These are phyloP conservation scores for Clarias magur DNA, from an alignment of 2,113 vertebrate species.

Conservation along the genomic window DNA sequence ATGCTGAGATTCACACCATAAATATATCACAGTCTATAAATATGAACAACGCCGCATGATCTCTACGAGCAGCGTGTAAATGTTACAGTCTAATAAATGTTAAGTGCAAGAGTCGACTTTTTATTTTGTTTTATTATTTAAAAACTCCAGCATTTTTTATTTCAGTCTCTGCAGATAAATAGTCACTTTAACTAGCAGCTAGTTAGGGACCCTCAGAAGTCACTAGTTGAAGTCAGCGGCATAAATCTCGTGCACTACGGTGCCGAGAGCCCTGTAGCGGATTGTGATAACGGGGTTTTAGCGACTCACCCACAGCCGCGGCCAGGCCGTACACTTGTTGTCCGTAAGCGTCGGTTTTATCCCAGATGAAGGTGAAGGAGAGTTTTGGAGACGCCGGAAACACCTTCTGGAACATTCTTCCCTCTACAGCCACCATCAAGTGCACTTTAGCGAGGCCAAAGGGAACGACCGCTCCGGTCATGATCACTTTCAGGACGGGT, in stretches of 20 bases:
- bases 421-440: constrained; percentile 97
- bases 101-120: neutral
- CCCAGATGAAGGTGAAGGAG: constrained; percentile 98
- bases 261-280: neutral
- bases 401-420: constrained; percentile 96
- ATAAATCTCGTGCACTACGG: neutral
- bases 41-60: neutral
- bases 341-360: constrained; percentile 97
- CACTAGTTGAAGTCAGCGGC: neutral
- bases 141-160: neutral
- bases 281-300: neutral
- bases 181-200: neutral
- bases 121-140: neutral
- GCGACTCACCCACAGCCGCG: constrained; percentile 89
- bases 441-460: constrained; percentile 98
- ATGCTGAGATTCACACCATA: neutral
- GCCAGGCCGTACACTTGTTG: constrained; percentile 95
- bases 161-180: neutral
- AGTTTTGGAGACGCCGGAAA: constrained; percentile 95
- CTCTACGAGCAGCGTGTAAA: neutral
- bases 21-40: neutral
- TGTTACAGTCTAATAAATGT: neutral
- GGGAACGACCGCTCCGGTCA: constrained; percentile 89
- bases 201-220: neutral
- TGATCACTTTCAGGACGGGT: constrained; percentile 93